phyloP scores from a whole-genome alignment of 2,888 invertebrate genomes.

The Lycocerus yunnanus region DNA sequence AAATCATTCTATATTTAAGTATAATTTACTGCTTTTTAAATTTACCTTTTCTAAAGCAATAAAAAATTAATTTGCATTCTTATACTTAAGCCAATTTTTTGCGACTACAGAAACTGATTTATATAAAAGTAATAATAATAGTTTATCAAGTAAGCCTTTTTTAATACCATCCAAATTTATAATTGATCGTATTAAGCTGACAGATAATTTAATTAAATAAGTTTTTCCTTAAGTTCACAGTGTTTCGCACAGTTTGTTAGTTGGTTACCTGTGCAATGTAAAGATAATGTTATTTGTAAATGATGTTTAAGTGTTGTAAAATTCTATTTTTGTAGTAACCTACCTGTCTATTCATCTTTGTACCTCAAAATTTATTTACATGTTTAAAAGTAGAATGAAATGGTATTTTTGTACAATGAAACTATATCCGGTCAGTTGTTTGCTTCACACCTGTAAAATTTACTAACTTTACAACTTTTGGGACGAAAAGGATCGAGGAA shows the following conservation, averaged over 20 bases:
- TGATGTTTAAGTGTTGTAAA: not conserved
- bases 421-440: conserved; percentile 39
- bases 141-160: not conserved
- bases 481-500: not conserved
- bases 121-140: not conserved
- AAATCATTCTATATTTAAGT: not conserved
- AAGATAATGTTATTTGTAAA: not conserved
- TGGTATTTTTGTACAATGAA: conserved; percentile 34
- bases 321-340: not conserved
- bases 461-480: not conserved
- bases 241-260: not conserved
- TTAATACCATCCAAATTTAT: not conserved
- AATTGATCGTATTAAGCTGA: not conserved
- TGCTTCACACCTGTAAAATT: conserved; percentile 34
- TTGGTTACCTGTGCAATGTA: not conserved
- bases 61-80: not conserved
- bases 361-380: conserved; percentile 16
- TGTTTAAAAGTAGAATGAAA: conserved; percentile 26
- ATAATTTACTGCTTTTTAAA: not conserved
- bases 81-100: not conserved
- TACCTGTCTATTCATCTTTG: not conserved
- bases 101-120: not conserved
- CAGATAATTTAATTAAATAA: not conserved
- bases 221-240: not conserved
- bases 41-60: not conserved